Evolutionary conservation across 1,140 invertebrate species (phyloP), one percentile per base, ranked within the genome.

Genomic region (Amphibalanus amphitrite): DNA sequence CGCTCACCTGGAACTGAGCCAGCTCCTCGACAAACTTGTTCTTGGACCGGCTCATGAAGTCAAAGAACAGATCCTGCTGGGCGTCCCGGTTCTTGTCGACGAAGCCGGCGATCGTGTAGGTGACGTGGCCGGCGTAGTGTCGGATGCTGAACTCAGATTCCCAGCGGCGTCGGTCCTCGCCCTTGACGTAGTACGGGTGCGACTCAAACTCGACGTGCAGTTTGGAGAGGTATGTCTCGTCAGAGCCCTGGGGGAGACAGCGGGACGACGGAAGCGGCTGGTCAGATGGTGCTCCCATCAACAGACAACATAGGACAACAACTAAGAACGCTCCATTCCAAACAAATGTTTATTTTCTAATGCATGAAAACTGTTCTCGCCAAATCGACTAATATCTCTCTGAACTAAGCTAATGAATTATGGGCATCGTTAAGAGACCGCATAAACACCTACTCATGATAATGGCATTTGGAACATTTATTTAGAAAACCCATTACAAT

Each of bases 51-150:
- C 89, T 90, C 84, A 97, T 88, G 74, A 93, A 88, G 79, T 97
- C 92, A 77, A 97, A 95, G 77, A 97, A 90, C 0, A 94, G 91
- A 77, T 97, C 93, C 79, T 97, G 94, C 78, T 95, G 93, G 0
- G 92, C 90, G 77, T 96, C 92, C 17, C 92, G 83, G 80, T 99
- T 99, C 81, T 99, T 99, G 78, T 98, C 95, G 0, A 99, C 89
- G 82, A 99, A 99, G 17, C 95, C 95, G 72, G 90, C 86, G 10
- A 93, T 89, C 29, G 86, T 86, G 82, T 99, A 99, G 17, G 89
- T 89, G 4, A 99, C 96, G 72, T 87, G 86, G 29, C 75, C 95
- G 4, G 96, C 96, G 80, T 98, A 99, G 79, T 99, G 96, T 76
- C 87, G 85, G 6, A 97, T 86, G 1, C 93, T 91, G 79, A 96